Evolutionary conservation across 2,888 invertebrate species (phyloP).

Genomic region (Mythimna impura): DNA sequence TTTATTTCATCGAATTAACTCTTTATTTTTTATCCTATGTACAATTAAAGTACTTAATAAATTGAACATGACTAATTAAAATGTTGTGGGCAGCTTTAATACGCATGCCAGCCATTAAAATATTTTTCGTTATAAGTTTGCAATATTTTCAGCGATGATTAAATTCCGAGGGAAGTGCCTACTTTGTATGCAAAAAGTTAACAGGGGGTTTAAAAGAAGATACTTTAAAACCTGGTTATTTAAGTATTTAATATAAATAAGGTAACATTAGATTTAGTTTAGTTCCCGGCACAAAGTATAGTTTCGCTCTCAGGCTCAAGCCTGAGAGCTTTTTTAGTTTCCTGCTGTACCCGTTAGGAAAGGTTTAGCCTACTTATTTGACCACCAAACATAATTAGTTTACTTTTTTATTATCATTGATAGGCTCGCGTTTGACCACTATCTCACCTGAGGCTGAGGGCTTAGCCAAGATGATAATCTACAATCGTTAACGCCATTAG

Average conservation of each 20-base stretch:
- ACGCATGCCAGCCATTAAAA: conserved; percentile 25
- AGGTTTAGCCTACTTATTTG: too few relatives aligned
- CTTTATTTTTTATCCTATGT: background rate
- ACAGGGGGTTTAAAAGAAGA: background rate
- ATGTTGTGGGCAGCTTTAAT: conserved; percentile 33
- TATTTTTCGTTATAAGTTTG: conserved; percentile 25
- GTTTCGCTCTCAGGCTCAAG: background rate
- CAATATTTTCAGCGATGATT: conserved; percentile 44
- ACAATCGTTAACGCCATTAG: too few relatives aligned
- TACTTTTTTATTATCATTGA: too few relatives aligned
- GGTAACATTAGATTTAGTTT: background rate
- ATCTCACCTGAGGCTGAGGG: too few relatives aligned
- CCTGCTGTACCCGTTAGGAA: background rate
- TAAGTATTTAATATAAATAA: too few relatives aligned
- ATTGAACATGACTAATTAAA: conserved; percentile 5
- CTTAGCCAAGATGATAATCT: too few relatives aligned
- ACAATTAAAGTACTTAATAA: conserved; percentile 29
- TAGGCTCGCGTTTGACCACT: too few relatives aligned
- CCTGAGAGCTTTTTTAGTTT: background rate
- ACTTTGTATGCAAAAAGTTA: background rate
- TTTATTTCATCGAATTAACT: conserved; percentile 1
- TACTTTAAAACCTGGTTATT: too few relatives aligned
- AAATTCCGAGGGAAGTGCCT: conserved; percentile 27
- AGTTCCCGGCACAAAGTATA: conserved; percentile 9
- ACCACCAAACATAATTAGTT: too few relatives aligned